Evolutionary conservation across 2,113 vertebrate genomes (phyloP), one percentile per base, ranked within the genome.

Genomic region (Atractosteus spatula): DNA sequence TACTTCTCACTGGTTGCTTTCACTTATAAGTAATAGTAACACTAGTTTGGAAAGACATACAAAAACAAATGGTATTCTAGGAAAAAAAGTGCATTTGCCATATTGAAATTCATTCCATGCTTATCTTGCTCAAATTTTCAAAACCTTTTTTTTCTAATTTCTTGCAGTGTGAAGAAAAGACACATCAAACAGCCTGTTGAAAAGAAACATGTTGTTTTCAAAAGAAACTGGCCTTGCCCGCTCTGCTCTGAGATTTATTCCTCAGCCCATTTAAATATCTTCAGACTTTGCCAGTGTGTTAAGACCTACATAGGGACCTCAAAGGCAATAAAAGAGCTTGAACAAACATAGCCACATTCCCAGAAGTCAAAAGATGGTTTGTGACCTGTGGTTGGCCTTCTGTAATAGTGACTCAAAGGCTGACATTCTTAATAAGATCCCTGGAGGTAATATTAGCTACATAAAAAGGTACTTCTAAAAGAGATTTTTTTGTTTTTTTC

Each of bases 391-490:
- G 2, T 3, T 44, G 55, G 51, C 62, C 51, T 10, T 57, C 65
- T 45, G 47, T 51, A 43, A 70, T 54, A n/a, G 41, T 12, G 42
- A 70, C 51, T 63, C 71, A 71, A 62, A 65, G 47, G 7, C 14
- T 47, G 17, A 71, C 62, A 47, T 64, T n/a, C 61, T 65, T 55
- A 66, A 65, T 65, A 72, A 44, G 71, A 29, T 55, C 71, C 71
- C 62, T 44, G 62, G 44, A 56, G 51, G 62, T 72, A 17, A 43
- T 29, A 7, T 41, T 55, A 4, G 41, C 43, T 47, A 71, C 45
- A 63, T 64, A 55, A 64, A 47, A 71, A 62, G 13, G 16, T 45
- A 51, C 47, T 7, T 51, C 5, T 5, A 51, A 51, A 51, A 51
- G 1, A 51, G 0, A 51, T 51, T 7, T 51, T 51, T 51, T 51